Base-by-base conservation (phyloP, 1,140 invertebrate genomes). In the Ctenoplectra terminalis region DNA sequence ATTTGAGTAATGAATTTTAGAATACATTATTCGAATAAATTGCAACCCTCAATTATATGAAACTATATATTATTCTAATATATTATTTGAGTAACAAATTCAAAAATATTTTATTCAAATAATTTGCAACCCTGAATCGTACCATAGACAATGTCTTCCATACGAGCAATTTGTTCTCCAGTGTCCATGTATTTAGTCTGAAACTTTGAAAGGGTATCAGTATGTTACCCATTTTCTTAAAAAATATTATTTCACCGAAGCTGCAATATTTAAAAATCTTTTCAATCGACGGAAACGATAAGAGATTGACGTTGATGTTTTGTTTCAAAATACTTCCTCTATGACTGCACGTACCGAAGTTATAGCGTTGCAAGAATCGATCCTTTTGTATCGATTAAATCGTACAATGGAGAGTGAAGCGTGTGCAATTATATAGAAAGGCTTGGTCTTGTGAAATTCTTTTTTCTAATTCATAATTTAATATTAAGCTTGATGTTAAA, bases 71-170 rank as follows among this genome's bases (percentile, higher is more conserved):
- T n/a, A n/a, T n/a, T n/a, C n/a, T n/a, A n/a, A n/a, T n/a, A n/a
- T n/a, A n/a, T n/a, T n/a, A n/a, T n/a, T n/a, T n/a, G n/a, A n/a
- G n/a, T n/a, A n/a, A 56, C n/a, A 56, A 56, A 56, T 56, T 26
- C 8, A 60, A 29, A 34, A 13, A 40, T 5, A 40, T 40, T 40
- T 40, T 40, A 40, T 40, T 71, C n/a, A n/a, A n/a, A n/a, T n/a
- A n/a, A n/a, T n/a, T n/a, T n/a, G n/a, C n/a, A n/a, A n/a, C n/a
- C n/a, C n/a, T n/a, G n/a, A n/a, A n/a, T n/a, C n/a, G n/a, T n/a
- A 82, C 81, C 67, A 86, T 54, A 15, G 79, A 77, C 5, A 52
- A 29, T 20, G 26, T 77, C 77, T 63, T 86, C 26, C 71, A 88
- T 34, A 88, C 17, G 4, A 86, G 17, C 34, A 80, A 74, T 31